These are phyloP conservation scores for Dinocampus coccinellae DNA, from an alignment of 2,888 invertebrate genomes.

Conservation along the genomic window DNA sequence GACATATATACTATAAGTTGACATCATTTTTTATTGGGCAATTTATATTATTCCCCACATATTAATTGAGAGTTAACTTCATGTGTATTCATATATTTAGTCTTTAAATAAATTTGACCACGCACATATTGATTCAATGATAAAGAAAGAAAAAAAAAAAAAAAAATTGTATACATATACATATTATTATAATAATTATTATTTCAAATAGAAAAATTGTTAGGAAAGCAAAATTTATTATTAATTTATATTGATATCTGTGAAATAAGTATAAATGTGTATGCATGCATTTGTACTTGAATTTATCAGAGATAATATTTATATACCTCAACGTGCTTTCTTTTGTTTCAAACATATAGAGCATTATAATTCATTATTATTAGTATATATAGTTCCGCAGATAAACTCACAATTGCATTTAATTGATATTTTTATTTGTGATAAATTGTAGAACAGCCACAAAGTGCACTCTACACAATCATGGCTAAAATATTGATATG, in stretches of 20 bases:
- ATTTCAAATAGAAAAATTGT: too few species aligned
- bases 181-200: too few species aligned
- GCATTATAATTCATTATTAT: constrained; percentile 58
- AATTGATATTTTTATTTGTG: constrained; percentile 35
- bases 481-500: background rate
- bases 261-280: constrained; percentile 1
- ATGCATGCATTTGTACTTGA: constrained; percentile 53
- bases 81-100: background rate
- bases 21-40: background rate
- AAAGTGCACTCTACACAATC: constrained; percentile 39
- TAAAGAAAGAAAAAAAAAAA: too few species aligned
- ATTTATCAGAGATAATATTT: constrained; percentile 33
- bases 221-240: background rate
- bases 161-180: too few species aligned
- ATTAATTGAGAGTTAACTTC: background rate
- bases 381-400: constrained; percentile 38
- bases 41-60: background rate
- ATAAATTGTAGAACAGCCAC: constrained; percentile 41
- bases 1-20: background rate
- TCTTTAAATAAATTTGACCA: background rate
- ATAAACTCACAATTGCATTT: constrained; percentile 33
- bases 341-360: constrained; percentile 63
- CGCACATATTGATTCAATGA: background rate
- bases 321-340: constrained; percentile 52
- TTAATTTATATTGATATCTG: background rate